Evolutionary conservation across 2,113 vertebrate genomes (phyloP).

Genomic region (Oophaga pumilio): DNA sequence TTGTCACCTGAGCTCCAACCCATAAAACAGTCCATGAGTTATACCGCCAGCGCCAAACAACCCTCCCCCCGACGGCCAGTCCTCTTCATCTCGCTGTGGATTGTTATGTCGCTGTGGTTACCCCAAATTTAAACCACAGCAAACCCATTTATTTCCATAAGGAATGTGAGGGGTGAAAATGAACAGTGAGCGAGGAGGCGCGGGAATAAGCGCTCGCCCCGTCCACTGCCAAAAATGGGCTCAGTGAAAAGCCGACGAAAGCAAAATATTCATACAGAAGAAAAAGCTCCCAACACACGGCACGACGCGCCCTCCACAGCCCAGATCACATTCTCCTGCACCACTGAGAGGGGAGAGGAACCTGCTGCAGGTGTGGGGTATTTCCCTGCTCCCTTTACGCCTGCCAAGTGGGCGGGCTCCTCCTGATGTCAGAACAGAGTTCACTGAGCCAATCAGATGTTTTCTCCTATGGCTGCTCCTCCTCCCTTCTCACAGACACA

Average conservation of each 20-base stretch:
- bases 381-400: background rate
- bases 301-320: too few relatives aligned
- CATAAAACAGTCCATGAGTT: slow-evolving; percentile 21
- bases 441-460: too few relatives aligned
- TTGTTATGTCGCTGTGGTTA: slow-evolving; percentile 36
- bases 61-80: background rate
- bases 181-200: background rate
- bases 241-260: background rate
- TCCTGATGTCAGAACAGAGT: background rate
- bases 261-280: background rate
- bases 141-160: slow-evolving; percentile 9
- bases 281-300: too few relatives aligned
- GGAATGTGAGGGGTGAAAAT: slow-evolving; percentile 5
- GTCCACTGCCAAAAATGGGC: background rate
- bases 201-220: background rate
- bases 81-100: background rate
- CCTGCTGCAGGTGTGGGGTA: too few relatives aligned
- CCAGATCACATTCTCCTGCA: too few relatives aligned
- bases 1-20: background rate
- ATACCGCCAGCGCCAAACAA: background rate
- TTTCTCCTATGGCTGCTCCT: background rate
- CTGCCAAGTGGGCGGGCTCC: too few relatives aligned
- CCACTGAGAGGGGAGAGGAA: too few relatives aligned
- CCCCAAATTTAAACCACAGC: background rate
- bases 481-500: background rate